phyloP scores from a whole-genome alignment of 2,113 vertebrate genomes.

The Sarotherodon lohbergeri region DNA sequence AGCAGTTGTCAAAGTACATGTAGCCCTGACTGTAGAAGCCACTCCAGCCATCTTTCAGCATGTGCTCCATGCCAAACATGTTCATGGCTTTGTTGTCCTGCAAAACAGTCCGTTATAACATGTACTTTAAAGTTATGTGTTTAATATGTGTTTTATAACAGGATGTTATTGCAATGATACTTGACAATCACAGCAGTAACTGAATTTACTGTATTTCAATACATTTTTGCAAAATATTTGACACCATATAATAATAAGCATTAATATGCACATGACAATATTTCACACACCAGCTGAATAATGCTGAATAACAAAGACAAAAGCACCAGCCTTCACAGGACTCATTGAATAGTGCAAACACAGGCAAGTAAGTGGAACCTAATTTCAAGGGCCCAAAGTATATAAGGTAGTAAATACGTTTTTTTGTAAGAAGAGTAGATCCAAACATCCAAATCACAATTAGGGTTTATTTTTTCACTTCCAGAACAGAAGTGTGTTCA shows the following conservation, averaged over 20 bases:
- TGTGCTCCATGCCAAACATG: slow-evolving; percentile 79
- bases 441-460: neutral
- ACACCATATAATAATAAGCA: neutral
- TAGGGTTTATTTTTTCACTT: neutral
- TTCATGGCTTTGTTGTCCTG: slow-evolving; percentile 78
- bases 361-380: neutral
- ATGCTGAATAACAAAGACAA: neutral
- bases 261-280: neutral
- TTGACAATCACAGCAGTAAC: neutral
- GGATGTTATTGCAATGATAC: neutral
- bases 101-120: neutral
- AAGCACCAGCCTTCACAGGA: neutral
- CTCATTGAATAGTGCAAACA: neutral
- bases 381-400: neutral
- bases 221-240: neutral
- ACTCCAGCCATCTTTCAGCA: slow-evolving; percentile 79
- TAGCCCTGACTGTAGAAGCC: slow-evolving; percentile 83
- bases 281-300: neutral
- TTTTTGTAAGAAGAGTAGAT: neutral
- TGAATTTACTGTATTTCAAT: neutral
- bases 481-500: neutral
- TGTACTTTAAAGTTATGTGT: neutral
- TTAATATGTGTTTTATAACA: too few species aligned
- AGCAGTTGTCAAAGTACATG: slow-evolving; percentile 80
- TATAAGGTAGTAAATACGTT: neutral